Evolutionary conservation across 2,113 vertebrate species (phyloP), one percentile per base, ranked within the genome.

Genomic region (Nannobrachium achirus): DNA sequence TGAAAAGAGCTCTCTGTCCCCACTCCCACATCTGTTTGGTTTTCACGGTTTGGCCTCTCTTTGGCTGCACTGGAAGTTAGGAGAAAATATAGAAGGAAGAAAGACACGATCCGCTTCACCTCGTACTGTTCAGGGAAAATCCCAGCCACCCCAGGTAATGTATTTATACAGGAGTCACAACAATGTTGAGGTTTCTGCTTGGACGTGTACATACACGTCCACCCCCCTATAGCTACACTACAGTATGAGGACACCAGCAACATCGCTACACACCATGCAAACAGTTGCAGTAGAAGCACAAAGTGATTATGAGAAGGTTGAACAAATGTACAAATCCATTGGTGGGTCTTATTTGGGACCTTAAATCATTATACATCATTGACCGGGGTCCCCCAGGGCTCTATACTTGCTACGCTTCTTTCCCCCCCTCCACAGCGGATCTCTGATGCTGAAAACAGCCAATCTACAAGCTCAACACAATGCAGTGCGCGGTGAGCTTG

Each of bases 1-100:
- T 88, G 66, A 89, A 89, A 89, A 80, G 76, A 66, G 59, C 72
- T 64, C 80, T 90, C 66, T 89, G 86, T 91, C 69, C 76, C 71
- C 69, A 58, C 84, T 86, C 80, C 39, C 79, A 81, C 83, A 87
- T 86, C 84, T 79, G 80, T 82, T 86, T 76, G 76, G 69, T 71
- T 86, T 88, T 89, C 71, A 80, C 11, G 39, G 70, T 75, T 81
- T 72, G 19, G 59, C 69, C 73, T 84, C 44, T 48, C n/a, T 73
- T 40, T 71, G 67, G 74, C 75, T 73, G 45, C 71, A 66, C 78
- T 75, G 55, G 78, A 81, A 63, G 66, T 70, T n/a, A 79, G 40
- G 45, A 66, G 80, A 87, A 71, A 64, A 68, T 79, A 87, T 14
- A 48, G 3, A n/a, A 48, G 14, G 14, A 48, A 14, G n/a, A 48